These are phyloP conservation scores for Stenodera caucasica DNA, from an alignment of 2,888 invertebrate species.

Conservation along the genomic window DNA sequence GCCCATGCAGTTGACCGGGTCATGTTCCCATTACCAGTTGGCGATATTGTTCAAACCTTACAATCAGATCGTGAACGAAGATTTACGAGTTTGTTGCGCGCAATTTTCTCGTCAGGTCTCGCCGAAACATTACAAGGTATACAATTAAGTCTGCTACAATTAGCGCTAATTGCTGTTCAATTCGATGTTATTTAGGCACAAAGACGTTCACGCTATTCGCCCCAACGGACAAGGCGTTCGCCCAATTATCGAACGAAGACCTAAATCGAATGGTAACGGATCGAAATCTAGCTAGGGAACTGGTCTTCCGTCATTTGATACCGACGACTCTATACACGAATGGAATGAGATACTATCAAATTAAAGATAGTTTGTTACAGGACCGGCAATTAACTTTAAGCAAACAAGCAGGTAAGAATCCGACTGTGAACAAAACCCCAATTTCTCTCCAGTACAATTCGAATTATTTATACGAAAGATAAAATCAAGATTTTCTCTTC, in stretches of 20 bases:
- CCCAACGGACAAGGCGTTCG: constrained; percentile 80
- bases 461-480: neutral
- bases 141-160: constrained; percentile 9
- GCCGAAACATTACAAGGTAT: constrained; percentile 73
- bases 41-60: constrained; percentile 80
- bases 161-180: neutral
- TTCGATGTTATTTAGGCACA: constrained; percentile 61
- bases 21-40: constrained; percentile 88
- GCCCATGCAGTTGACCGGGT: constrained; percentile 84
- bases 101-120: constrained; percentile 75
- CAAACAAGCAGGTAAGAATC: constrained; percentile 70
- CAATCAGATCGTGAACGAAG: constrained; percentile 81
- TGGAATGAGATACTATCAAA: constrained; percentile 86
- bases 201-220: constrained; percentile 86
- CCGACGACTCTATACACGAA: constrained; percentile 81
- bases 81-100: constrained; percentile 77
- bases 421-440: neutral
- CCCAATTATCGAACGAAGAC: constrained; percentile 65
- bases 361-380: constrained; percentile 75
- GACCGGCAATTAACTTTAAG: constrained; percentile 77
- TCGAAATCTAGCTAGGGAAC: constrained; percentile 68
- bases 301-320: constrained; percentile 75
- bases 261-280: constrained; percentile 65
- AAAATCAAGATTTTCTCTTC: neutral
- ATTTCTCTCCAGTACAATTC: neutral